Evolutionary conservation across 53 echinoderm and acorn worm genomes (phyloP), one percentile per base, ranked within the genome.

Genomic region (Antedon mediterranea): DNA sequence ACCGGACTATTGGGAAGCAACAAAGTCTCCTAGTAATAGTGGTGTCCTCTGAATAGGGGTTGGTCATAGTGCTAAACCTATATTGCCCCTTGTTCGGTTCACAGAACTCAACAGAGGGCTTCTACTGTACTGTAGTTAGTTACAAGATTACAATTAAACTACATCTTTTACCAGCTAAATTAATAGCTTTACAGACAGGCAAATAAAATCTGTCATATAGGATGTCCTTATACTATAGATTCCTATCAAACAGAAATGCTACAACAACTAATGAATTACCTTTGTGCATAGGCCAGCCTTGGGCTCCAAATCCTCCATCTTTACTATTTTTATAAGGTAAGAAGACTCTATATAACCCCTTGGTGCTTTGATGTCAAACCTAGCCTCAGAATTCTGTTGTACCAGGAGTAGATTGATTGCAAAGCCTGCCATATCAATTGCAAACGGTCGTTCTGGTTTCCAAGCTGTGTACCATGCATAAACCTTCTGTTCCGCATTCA

Each of bases 341-440:
- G 92, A 92, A 0, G 97, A 80, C 72, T 97, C 97, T 34, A 97
- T 73, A 73, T 92, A 90, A 27, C 97, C 97, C 29, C 92, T 76
- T 33, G 76, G 87, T 9, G 90, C 93, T 30, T 30, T 82, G 41
- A 89, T 84, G 71, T 89, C 89, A 77, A 97, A 97, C 77, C 84
- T 79, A 0, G 88, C 92, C 27, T 80, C 76, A 8, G 92, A 84
- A 11, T 76, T 74, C 30, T 81, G 82, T 32, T 85, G 70, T 7
- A 90, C 70, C 0, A 97, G 83, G 28, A 32, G 43, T 0, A 92
- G 88, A 71, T 89, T 97, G 73, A 97, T 80, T 4, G 97, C 91
- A 82, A 97, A 97, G 8, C 97, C 97, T 3, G 97, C 97, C 97
- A 97, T 97, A 85, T 97, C 97, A 89, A 97, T 92, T 5, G 92